Evolutionary conservation across 2,888 invertebrate species (phyloP).

Genomic region (Alitta virens): DNA sequence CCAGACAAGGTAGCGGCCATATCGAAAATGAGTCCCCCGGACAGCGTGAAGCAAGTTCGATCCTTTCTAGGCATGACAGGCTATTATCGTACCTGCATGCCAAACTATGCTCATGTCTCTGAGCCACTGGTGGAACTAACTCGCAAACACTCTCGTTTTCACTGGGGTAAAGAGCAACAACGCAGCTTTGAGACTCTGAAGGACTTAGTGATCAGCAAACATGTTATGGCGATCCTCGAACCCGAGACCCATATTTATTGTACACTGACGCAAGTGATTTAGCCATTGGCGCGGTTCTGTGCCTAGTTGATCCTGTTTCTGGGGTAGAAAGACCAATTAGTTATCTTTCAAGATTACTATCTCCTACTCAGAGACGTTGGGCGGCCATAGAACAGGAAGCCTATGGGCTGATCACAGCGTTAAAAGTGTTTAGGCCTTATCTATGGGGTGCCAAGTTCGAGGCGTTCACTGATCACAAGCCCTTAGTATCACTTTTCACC

Average conservation of each 20-base stretch:
- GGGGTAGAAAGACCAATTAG: slow-evolving; percentile 4
- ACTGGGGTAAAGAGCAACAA: slow-evolving; percentile 2
- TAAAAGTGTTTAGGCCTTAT: slow-evolving; percentile 7
- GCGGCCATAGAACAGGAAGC: slow-evolving; percentile 14
- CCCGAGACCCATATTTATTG: slow-evolving; percentile 4
- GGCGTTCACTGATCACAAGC: slow-evolving; percentile 14
- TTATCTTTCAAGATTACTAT: slow-evolving; percentile 1
- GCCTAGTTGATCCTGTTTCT: not conserved
- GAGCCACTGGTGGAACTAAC: slow-evolving; percentile 9
- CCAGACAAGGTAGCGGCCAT: slow-evolving; percentile 21
- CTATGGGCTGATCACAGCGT: not conserved
- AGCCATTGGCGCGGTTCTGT: slow-evolving; percentile 1
- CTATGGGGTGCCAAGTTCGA: slow-evolving; percentile 5
- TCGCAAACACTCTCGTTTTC: not conserved
- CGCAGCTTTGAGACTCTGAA: not conserved
- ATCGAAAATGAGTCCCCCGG: slow-evolving; percentile 2
- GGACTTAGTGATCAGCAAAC: not conserved
- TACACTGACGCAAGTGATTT: slow-evolving; percentile 3
- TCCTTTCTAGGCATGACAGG: slow-evolving; percentile 13
- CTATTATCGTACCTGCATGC: slow-evolving; percentile 14
- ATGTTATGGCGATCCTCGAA: slow-evolving; percentile 1
- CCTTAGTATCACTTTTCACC: slow-evolving; percentile 5
- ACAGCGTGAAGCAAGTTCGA: slow-evolving; percentile 4
- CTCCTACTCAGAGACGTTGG: not conserved
- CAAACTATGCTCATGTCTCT: slow-evolving; percentile 8